Base-by-base conservation (phyloP, 1,140 invertebrate species). In the Gryon sp. region DNA sequence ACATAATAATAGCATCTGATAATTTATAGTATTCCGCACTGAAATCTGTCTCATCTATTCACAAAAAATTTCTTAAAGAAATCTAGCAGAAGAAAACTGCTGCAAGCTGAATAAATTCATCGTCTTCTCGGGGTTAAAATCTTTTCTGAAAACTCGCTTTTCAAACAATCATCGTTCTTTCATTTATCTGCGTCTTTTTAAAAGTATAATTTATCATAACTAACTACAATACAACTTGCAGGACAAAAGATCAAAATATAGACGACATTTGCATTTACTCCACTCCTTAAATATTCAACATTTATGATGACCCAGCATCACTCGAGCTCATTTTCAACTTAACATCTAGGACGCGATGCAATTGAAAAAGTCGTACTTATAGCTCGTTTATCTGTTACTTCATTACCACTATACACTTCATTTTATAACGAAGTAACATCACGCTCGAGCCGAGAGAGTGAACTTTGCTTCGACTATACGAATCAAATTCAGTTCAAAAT, bases 351-450 rank as follows among this genome's bases (percentile, higher is more conserved):
- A 32, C 32, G 24, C 20, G 11, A 5, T 6, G 11, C 48, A 55
- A 55, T 57, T 68, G 63, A 68, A 68, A 68, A 55, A 48, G 14
- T 53, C 20, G 18, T 43, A 55, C 32, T 52, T 53, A 12, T 66
- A 55, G 45, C 16, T 28, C 11, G 11, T 14, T 11, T 18, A 14
- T 40, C 32, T 28, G 59, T 16, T 14, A 0, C 5, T 16, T 59
- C 43, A 43, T 59, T 59, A 68, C 52, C 16, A 20, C n/a, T 46
- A 16, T 16, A 16, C 28, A 26, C 57, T 68, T 68, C 32, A 32
- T 57, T 57, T 50, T 40, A 50, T 68, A 57, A 66, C 62, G 28
- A 48, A 57, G 32, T 50, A 68, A 24, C 38, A 52, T 38, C 30
- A 30, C 12, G 55, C n/a, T 30, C 14, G 40, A 40, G 12, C 30